These are phyloP conservation scores for Chloroceryle aenea DNA, from an alignment of 2,113 vertebrate species.

Conservation along the genomic window DNA sequence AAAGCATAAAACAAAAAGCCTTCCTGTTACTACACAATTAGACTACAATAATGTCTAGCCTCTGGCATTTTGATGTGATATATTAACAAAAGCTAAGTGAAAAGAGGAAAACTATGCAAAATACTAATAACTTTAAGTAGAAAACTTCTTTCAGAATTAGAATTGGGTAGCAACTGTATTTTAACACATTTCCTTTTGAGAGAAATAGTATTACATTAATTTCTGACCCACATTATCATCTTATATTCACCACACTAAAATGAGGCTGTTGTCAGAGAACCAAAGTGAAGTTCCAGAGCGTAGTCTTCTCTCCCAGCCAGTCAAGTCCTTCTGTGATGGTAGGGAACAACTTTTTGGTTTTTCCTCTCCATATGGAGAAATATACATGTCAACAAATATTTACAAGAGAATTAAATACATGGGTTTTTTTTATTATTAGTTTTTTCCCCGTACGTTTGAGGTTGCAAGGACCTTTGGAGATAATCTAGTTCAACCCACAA, in stretches of 20 bases:
- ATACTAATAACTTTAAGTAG: background rate
- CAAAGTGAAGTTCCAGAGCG: background rate
- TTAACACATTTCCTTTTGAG: background rate
- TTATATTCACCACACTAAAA: background rate
- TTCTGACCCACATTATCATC: background rate
- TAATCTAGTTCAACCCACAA: background rate
- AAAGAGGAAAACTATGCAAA: background rate
- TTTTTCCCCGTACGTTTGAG: background rate
- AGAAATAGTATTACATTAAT: background rate
- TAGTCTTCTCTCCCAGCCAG: background rate
- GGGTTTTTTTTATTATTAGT: too few species aligned
- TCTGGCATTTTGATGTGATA: background rate
- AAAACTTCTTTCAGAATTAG: background rate
- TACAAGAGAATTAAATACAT: too few species aligned
- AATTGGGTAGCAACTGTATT: background rate
- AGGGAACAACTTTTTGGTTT: background rate
- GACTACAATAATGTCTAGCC: background rate
- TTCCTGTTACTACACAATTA: background rate
- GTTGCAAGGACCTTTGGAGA: background rate
- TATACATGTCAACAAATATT: background rate
- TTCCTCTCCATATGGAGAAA: background rate
- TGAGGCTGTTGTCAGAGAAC: background rate
- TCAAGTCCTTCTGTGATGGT: background rate
- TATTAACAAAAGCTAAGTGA: background rate
- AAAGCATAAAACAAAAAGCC: background rate